Percentiles rank a stretch among this genome's conserved stretches.
Evolutionary conservation across 2,888 invertebrate genomes (phyloP).

Genomic region (Epirrita christyi): DNA sequence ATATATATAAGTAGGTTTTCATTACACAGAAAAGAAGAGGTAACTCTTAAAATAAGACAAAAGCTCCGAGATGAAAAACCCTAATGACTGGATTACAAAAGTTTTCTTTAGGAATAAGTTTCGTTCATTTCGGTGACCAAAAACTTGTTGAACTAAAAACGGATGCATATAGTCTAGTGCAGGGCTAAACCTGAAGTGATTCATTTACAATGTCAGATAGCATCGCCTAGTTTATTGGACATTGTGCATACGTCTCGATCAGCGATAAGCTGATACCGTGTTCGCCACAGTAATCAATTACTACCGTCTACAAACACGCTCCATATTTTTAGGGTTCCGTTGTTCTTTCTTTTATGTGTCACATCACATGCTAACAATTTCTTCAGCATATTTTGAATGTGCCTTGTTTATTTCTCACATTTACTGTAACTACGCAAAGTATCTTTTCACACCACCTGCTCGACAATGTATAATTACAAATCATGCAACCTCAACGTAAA

Average conservation of each 20-base stretch:
- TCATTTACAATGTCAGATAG: slow-evolving; percentile 78
- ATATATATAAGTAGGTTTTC: neutral
- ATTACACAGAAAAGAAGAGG: neutral
- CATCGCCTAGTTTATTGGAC: slow-evolving; percentile 80
- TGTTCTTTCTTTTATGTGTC: no score
- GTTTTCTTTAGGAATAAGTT: no score
- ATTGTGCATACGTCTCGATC: slow-evolving; percentile 75
- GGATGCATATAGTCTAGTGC: slow-evolving; percentile 10
- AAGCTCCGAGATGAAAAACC: neutral
- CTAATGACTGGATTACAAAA: no score
- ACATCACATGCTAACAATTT: no score
- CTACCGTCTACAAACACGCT: slow-evolving; percentile 56
- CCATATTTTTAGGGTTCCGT: slow-evolving; percentile 32
- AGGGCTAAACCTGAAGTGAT: slow-evolving; percentile 59
- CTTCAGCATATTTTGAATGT: no score
- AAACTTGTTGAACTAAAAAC: neutral
- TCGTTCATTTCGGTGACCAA: neutral
- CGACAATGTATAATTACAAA: no score
- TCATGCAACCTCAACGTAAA: no score
- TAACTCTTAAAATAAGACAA: neutral
- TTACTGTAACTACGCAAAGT: no score
- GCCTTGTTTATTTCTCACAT: no score
- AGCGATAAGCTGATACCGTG: slow-evolving; percentile 72
- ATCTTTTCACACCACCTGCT: no score
- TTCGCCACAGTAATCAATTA: slow-evolving; percentile 73